phyloP scores from a whole-genome alignment of 2,113 vertebrate species.

The Furnarius figulus region DNA sequence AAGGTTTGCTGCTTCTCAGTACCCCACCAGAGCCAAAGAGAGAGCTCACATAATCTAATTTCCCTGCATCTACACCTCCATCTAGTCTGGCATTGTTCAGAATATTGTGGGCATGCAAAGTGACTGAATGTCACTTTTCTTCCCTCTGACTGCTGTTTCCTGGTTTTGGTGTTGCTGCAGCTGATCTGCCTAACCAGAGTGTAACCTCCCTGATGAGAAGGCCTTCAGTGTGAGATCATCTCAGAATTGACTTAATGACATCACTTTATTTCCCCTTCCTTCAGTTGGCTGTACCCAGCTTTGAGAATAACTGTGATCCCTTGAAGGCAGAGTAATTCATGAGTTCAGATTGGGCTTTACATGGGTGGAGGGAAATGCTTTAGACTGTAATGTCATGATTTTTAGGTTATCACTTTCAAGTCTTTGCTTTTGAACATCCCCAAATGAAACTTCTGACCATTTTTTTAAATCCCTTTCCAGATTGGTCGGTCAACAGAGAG shows the following conservation, averaged over 20 bases:
- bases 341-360: neutral
- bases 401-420: neutral
- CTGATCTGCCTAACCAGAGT: neutral
- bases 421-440: neutral
- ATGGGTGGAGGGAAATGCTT: neutral
- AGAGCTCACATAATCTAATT: neutral
- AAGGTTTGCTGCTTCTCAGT: neutral
- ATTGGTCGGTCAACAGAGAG: slow-evolving; percentile 97
- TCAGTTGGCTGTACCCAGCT: neutral
- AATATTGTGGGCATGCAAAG: neutral
- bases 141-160: neutral
- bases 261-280: neutral
- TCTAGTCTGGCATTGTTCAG: neutral
- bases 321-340: neutral
- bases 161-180: neutral
- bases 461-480: slow-evolving; percentile 68
- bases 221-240: neutral
- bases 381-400: neutral
- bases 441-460: neutral
- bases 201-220: neutral
- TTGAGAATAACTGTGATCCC: neutral
- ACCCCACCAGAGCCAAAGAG: neutral
- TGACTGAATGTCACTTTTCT: neutral
- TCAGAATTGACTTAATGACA: neutral
- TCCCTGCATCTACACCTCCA: neutral